Evolutionary conservation across 2,888 invertebrate genomes (phyloP).

Genomic region (Drosophila yooni): DNA sequence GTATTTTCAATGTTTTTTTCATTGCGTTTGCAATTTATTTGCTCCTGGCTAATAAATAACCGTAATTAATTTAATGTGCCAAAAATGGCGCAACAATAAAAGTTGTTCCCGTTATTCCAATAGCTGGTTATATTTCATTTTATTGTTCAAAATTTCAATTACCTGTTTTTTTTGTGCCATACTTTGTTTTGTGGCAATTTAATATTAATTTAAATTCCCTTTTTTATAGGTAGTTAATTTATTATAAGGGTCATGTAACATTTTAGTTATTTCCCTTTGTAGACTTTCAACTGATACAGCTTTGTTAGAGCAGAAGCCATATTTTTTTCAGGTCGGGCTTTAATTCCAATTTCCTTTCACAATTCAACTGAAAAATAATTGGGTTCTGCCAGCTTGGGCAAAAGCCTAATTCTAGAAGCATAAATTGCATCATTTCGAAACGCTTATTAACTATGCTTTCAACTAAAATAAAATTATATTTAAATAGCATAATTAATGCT

Average conservation of each 20-base stretch:
- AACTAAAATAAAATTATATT: background rate
- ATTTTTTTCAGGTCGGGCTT: background rate
- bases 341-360: background rate
- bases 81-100: constrained; percentile 39
- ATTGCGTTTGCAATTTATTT: constrained; percentile 49
- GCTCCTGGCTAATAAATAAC: constrained; percentile 69
- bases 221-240: background rate
- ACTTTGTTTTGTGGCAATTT: constrained; percentile 25
- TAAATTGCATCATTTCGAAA: background rate
- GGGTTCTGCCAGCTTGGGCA: background rate
- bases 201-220: constrained; percentile 10
- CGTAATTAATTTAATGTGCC: constrained; percentile 66
- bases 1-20: constrained; percentile 11
- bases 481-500: background rate
- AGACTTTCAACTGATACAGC: background rate
- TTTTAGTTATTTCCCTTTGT: background rate
- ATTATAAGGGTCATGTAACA: background rate
- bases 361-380: background rate
- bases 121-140: constrained; percentile 21
- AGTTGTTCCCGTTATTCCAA: background rate
- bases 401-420: background rate
- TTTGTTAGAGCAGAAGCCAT: background rate
- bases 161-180: constrained; percentile 1
- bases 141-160: constrained; percentile 31
- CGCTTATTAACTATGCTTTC: background rate